These are phyloP conservation scores for Bos javanicus DNA, from an alignment of 2,113 vertebrate species.

Conservation along the genomic window DNA sequence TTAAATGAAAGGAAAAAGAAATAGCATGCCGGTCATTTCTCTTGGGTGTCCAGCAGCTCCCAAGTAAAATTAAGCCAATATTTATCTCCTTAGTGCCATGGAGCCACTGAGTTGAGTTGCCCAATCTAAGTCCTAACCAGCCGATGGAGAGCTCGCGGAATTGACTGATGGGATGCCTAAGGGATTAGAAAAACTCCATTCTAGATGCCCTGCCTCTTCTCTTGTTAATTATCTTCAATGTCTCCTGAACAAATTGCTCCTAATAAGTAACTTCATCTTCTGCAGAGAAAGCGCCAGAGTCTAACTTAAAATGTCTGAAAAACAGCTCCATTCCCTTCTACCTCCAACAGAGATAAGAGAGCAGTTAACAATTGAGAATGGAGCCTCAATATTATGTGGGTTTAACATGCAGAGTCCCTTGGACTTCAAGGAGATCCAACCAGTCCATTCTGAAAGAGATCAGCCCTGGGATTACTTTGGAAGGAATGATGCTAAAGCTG, in stretches of 20 bases:
- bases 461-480: no score
- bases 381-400: not conserved
- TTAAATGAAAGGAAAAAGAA: not conserved
- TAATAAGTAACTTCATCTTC: conserved; percentile 27
- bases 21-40: not conserved
- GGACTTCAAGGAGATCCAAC: no score
- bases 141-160: not conserved
- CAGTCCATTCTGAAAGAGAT: no score
- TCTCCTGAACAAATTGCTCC: conserved; percentile 13
- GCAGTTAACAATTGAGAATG: not conserved
- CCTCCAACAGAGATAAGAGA: not conserved
- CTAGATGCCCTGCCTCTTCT: not conserved
- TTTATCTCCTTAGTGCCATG: not conserved
- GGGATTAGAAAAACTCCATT: conserved; percentile 21
- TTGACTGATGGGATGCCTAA: not conserved
- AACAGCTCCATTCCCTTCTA: not conserved
- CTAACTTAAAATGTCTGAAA: not conserved
- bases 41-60: not conserved
- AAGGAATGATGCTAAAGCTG: no score
- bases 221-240: conserved; percentile 13
- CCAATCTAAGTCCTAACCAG: not conserved
- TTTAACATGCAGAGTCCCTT: not conserved
- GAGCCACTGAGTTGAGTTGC: not conserved
- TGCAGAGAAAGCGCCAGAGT: not conserved
- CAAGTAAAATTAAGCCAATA: not conserved